Percentiles rank a stretch among this genome's conserved stretches.
These are phyloP conservation scores for Danionella dracula DNA, from an alignment of 2,797 vertebrate genomes.

Conservation along the genomic window DNA sequence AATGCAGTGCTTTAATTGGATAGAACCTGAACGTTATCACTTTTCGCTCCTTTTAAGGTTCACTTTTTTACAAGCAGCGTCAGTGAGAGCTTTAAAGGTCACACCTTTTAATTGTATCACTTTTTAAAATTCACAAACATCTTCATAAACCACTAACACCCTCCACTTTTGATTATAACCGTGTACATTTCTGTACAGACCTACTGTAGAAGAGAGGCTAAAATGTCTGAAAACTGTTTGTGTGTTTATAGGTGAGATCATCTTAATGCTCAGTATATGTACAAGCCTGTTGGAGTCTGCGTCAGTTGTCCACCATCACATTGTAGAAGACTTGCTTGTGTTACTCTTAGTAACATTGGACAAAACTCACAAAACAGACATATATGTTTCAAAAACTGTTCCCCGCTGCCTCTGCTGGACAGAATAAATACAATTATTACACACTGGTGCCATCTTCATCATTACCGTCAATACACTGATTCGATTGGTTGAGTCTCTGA, in stretches of 20 bases:
- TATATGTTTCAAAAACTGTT: conserved; percentile 66
- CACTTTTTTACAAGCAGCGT: conserved; percentile 19
- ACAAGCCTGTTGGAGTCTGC: background rate
- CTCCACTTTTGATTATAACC: background rate
- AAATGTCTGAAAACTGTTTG: conserved; percentile 6
- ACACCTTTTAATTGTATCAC: background rate
- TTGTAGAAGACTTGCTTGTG: conserved; percentile 62
- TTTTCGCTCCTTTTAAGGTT: conserved; percentile 11
- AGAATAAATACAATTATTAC: conserved; percentile 94
- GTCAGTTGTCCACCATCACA: conserved; percentile 16
- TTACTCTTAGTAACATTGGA: conserved; percentile 15
- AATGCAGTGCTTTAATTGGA: conserved; percentile 45
- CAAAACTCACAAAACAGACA: conserved; percentile 56
- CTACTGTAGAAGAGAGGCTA: conserved; percentile 1
- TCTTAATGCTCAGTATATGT: background rate
- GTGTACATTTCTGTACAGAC: conserved; percentile 18
- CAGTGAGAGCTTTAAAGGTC: conserved; percentile 4
- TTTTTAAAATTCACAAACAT: conserved; percentile 9
- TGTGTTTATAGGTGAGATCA: conserved; percentile 8
- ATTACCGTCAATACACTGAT: conserved; percentile 42
- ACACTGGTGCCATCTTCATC: conserved; percentile 46
- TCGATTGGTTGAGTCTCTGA: conserved; percentile 62
- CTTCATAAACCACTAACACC: conserved; percentile 1
- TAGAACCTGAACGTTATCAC: conserved; percentile 25
- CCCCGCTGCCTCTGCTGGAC: conserved; percentile 91